These are phyloP conservation scores for Thymelicus acteon DNA, from an alignment of 2,888 invertebrate species.

Conservation along the genomic window DNA sequence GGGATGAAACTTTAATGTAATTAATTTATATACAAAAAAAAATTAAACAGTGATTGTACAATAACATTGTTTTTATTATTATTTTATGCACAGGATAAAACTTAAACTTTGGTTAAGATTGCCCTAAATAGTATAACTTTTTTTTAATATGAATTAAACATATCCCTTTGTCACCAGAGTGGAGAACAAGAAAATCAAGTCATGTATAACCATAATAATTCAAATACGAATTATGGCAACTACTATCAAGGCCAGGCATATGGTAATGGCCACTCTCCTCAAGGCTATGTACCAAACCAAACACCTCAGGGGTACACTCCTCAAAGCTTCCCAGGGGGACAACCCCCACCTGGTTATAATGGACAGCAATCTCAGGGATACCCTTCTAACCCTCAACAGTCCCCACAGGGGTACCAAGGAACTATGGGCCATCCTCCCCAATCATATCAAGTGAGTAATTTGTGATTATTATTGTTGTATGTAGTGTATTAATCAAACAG, in stretches of 20 bases:
- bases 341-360: constrained; percentile 64
- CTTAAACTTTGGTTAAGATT: too few species aligned
- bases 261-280: constrained; percentile 79
- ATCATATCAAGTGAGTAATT: constrained; percentile 76
- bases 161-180: constrained; percentile 59
- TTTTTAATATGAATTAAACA: background rate
- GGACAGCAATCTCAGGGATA: constrained; percentile 70
- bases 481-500: too few species aligned
- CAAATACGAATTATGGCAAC: constrained; percentile 73
- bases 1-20: too few species aligned
- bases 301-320: constrained; percentile 76
- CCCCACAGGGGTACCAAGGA: constrained; percentile 74
- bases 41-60: too few species aligned
- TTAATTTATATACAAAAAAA: too few species aligned
- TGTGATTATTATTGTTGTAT: background rate
- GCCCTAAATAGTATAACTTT: background rate
- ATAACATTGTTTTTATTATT: too few species aligned
- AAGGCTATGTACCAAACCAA: constrained; percentile 69
- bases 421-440: constrained; percentile 79
- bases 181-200: constrained; percentile 77
- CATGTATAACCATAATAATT: constrained; percentile 76
- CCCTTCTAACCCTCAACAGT: constrained; percentile 73
- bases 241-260: constrained; percentile 79
- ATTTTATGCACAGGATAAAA: too few species aligned
- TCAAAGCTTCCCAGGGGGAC: constrained; percentile 68